Evolutionary conservation across 30 jellyfish, hydroid and myxozoan species (phyloP).

Genomic region (Morbakka virulenta): DNA sequence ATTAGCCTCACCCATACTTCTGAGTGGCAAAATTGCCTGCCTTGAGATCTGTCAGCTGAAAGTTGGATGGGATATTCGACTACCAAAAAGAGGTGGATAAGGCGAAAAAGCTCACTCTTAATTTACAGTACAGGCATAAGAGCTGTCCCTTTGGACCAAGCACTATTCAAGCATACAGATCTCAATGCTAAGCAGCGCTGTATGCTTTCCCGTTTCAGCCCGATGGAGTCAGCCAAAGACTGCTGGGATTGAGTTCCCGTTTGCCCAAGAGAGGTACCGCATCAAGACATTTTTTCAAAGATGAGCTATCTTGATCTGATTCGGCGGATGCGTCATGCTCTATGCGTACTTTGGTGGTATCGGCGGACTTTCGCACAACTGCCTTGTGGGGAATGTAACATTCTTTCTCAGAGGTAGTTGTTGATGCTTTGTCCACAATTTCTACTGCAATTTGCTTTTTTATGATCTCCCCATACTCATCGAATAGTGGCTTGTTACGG

Average conservation of each 20-base stretch:
- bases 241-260: conserved; percentile 55
- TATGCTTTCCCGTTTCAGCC: conserved; percentile 54
- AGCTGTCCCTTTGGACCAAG: conserved; percentile 29
- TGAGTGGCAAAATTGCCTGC: conserved; percentile 36
- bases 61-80: conserved; percentile 55
- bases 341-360: too few relatives aligned
- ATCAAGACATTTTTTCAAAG: too few relatives aligned
- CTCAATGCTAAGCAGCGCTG: conserved; percentile 51
- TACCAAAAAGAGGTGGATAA: conserved; percentile 44
- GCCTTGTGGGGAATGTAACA: too few relatives aligned
- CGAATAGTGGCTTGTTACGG: too few relatives aligned
- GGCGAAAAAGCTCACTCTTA: conserved; percentile 31
- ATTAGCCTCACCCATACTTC: conserved; percentile 35
- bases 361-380: too few relatives aligned
- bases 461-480: too few relatives aligned
- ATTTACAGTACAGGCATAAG: conserved; percentile 21
- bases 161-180: conserved; percentile 18
- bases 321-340: too few relatives aligned
- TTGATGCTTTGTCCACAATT: too few relatives aligned
- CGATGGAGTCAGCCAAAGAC: conserved; percentile 7
- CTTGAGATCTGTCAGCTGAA: conserved; percentile 56
- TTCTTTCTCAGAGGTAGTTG: too few relatives aligned
- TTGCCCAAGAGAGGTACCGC: conserved; percentile 53
- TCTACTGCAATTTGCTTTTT: too few relatives aligned
- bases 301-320: too few relatives aligned